Evolutionary conservation across 2,797 vertebrate species (phyloP).

Genomic region (Cuculus canorus): DNA sequence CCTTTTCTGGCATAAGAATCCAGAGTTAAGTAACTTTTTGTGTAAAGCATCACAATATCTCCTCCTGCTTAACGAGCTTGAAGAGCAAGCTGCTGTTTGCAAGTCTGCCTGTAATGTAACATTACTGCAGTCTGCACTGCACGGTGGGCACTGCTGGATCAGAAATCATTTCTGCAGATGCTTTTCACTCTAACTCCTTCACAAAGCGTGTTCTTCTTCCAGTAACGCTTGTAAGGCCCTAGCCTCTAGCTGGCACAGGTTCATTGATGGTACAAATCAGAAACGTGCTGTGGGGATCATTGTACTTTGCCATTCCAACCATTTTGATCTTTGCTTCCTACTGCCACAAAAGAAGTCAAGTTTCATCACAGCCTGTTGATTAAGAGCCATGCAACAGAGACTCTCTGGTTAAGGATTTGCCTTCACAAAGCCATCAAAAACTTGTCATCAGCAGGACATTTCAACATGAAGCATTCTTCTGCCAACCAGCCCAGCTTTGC

Average conservation of each 20-base stretch:
- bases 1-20: neutral
- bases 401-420: neutral
- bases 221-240: neutral
- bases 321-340: neutral
- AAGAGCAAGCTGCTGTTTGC: neutral
- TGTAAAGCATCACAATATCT: neutral
- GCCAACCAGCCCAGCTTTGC: neutral
- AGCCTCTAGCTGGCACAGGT: neutral
- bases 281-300: neutral
- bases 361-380: neutral
- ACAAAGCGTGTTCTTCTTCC: neutral
- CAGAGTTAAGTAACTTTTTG: neutral
- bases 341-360: neutral
- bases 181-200: neutral
- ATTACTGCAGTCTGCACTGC: neutral
- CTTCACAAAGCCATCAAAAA: neutral
- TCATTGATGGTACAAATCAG: neutral
- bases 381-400: neutral
- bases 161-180: neutral
- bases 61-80: neutral
- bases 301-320: neutral
- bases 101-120: neutral
- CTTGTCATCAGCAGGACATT: neutral
- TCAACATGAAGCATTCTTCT: neutral
- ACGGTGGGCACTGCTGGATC: neutral